Base-by-base conservation (phyloP, 1,140 invertebrate genomes). In the Pantala flavescens region DNA sequence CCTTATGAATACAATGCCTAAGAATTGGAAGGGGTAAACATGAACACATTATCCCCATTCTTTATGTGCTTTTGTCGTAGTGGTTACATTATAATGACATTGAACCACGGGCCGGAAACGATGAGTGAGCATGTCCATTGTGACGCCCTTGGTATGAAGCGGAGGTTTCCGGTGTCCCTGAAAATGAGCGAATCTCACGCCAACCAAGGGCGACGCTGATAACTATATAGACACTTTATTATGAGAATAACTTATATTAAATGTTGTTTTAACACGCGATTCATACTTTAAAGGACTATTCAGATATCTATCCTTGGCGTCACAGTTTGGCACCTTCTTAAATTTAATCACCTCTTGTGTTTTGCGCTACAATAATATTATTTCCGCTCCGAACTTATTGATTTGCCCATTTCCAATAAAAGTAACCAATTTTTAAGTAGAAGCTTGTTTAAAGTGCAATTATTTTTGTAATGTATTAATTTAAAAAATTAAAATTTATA, bases 181-280 rank as follows among this genome's bases (percentile, higher is more conserved):
- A 63, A 63, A 63, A 63, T 63, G n/a, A 63, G 49, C 49, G 49
- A 63, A 63, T 63, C 49, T 63, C 49, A 63, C 49, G 49, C 49
- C 49, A 63, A 63, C 49, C 49, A 63, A 63, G 49, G 49, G 49
- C 49, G 49, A 63, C 49, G 49, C 14, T 21, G 49, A 63, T 63
- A 63, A 63, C 49, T 63, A 63, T 63, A 63, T 19, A 21, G 14
- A 63, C 16, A 19, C 49, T 3, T 63, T 63, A 63, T 63, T 63
- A 63, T 19, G 49, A 63, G n/a, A 63, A 63, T 63, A 63, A 16
- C n/a, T 63, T 63, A 21, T 19, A 19, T 63, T 19, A 63, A 63
- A 63, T 63, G 49, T 19, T 63, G 49, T 63, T 19, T 63, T 63
- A 19, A 21, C 49, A 21, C 12, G 49, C 49, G n/a, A 63, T 63